Percentiles rank a stretch among this genome's conserved stretches.
Conservation (phyloP, 2,888 invertebrate genomes). For the Meteorus cinctellus region DNA sequence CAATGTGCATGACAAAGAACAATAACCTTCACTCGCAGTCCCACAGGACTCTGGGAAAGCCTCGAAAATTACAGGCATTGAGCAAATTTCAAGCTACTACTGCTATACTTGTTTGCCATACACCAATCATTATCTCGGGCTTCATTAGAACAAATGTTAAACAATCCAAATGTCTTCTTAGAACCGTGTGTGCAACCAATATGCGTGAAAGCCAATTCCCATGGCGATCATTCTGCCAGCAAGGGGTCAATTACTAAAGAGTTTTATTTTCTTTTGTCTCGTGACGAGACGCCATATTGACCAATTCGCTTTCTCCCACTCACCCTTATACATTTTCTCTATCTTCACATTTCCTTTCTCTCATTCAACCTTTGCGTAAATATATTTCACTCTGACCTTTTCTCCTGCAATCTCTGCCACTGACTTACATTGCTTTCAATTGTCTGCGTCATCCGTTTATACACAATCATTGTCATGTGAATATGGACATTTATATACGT, state of each 20-base stretch:
- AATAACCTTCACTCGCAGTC: conserved; percentile 40
- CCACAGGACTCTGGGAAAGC: conserved; percentile 42
- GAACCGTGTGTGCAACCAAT: conserved; percentile 42
- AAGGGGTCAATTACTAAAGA: conserved; percentile 32
- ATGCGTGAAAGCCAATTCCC: conserved; percentile 45
- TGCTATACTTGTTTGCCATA: conserved; percentile 24
- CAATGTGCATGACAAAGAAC: conserved; percentile 38
- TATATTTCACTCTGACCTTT: not conserved
- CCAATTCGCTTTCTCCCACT: conserved; percentile 8
- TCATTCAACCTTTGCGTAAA: not conserved
- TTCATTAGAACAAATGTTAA: conserved; percentile 52
- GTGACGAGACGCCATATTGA: conserved; percentile 44
- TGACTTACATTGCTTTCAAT: conserved; percentile 35
- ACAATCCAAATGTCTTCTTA: conserved; percentile 44
- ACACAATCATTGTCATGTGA: not conserved
- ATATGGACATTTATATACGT: no score
- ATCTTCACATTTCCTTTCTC: not conserved
- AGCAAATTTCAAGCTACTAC: conserved; percentile 21
- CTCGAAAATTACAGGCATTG: conserved; percentile 46
- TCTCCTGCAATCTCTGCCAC: conserved; percentile 15
- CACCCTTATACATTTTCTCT: conserved; percentile 13
- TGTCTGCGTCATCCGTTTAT: not conserved
- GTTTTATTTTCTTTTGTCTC: conserved; percentile 30
- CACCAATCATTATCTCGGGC: conserved; percentile 36
- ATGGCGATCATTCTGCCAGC: conserved; percentile 42